Base-by-base conservation (phyloP, 2,888 invertebrate species). In the Lasius fuliginosus region DNA sequence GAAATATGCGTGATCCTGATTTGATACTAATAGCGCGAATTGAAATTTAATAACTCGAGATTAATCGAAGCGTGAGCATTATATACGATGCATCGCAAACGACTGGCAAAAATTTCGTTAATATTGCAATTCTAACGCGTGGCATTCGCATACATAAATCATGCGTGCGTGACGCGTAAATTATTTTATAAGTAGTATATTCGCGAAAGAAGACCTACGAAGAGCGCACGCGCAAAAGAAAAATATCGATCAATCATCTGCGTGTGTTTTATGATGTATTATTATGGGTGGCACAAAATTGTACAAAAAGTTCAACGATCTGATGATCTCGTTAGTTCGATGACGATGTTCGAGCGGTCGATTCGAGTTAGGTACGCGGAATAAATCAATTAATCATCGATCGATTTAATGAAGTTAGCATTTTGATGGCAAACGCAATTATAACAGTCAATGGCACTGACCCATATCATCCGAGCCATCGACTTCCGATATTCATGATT, bases 401-500 rank as follows among this genome's bases (percentile, higher is more conserved):
- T 62, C 40, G 85, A 84, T 85, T 88, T 90, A 92, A 91, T 91
- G 88, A 92, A 92, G 91, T 92, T 87, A 85, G 89, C 89, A 90
- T 88, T 89, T 90, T 83, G 62, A 87, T 87, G 86, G 90, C 88
- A 85, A 90, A 85, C 85, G 87, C 89, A 91, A 91, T 92, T 92
- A 91, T 91, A 92, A 91, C 91, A 91, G 90, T 90, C 87, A 85
- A 89, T 86, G 83, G 89, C 89, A 91, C 89, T 92, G 89, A 91
- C 91, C 91, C 85, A 87, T 90, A 91, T 92, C 89, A 86, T 83
- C 75, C 9, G 49, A 6, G 27, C 27, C 18, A 15, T 46, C 33
- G 30, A 65, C 40, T 77, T 23, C 12, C 42, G 46, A 46, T 42
- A 33, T 46, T 23, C 64, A 8, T 58, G 30, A 27, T 30, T 56